phyloP scores from a whole-genome alignment of 2,888 invertebrate species.

The Temnothorax unifasciatus region DNA sequence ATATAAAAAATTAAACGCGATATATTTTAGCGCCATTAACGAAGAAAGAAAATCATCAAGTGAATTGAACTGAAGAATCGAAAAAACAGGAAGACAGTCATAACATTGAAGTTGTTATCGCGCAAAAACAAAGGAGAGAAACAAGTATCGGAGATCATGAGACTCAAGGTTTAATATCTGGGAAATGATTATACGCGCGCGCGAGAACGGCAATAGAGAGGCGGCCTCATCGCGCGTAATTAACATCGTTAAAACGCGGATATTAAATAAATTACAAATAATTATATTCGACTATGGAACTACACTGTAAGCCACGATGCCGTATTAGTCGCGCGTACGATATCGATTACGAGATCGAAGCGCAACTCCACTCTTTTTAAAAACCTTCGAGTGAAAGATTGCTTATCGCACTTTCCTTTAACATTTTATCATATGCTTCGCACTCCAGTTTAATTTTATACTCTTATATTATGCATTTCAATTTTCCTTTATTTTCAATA shows the following conservation, averaged over 20 bases:
- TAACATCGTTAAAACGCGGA: slow-evolving; percentile 79
- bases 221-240: slow-evolving; percentile 66
- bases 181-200: slow-evolving; percentile 63
- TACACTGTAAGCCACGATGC: slow-evolving; percentile 61
- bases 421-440: background rate
- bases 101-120: slow-evolving; percentile 68
- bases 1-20: background rate
- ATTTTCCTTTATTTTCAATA: background rate
- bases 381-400: slow-evolving; percentile 37
- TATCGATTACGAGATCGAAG: slow-evolving; percentile 56
- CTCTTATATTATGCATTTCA: background rate
- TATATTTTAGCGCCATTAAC: background rate
- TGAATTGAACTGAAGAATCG: slow-evolving; percentile 5
- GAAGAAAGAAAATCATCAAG: background rate
- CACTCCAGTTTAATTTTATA: background rate
- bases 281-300: slow-evolving; percentile 75
- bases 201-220: slow-evolving; percentile 41
- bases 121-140: slow-evolving; percentile 32
- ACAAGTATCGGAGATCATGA: slow-evolving; percentile 55
- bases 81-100: slow-evolving; percentile 49
- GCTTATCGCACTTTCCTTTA: background rate
- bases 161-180: slow-evolving; percentile 56
- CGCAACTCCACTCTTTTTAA: slow-evolving; percentile 9
- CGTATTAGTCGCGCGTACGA: slow-evolving; percentile 29
- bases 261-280: slow-evolving; percentile 82